phyloP scores from a whole-genome alignment of 1,140 invertebrate species.

The Leptoteleia sp. region DNA sequence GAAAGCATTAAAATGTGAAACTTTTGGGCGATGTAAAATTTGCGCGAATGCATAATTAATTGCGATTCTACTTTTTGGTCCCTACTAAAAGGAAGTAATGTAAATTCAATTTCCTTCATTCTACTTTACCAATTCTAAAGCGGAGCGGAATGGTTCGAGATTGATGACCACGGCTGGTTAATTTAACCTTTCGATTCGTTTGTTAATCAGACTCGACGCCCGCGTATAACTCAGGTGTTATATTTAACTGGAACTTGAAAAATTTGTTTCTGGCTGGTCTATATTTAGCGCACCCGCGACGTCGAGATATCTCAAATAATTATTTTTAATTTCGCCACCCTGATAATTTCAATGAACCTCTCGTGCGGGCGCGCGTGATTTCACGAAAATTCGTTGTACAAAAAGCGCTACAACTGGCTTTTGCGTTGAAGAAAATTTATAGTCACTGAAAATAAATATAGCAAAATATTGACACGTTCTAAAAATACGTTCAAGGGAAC shows the following conservation, averaged over 20 bases:
- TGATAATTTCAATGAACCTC: not conserved
- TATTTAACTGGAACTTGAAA: conserved; percentile 17
- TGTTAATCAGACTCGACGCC: not conserved
- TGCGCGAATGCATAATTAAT: conserved; percentile 24
- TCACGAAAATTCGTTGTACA: conserved; percentile 10
- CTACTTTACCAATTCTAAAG: no score
- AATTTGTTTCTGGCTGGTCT: conserved; percentile 11
- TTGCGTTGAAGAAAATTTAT: conserved; percentile 35
- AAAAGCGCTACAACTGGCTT: conserved; percentile 35
- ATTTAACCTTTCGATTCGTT: not conserved
- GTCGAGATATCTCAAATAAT: conserved; percentile 12
- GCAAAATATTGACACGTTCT: conserved; percentile 54
- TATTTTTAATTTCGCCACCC: conserved; percentile 26
- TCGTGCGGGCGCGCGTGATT: not conserved
- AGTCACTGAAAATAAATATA: conserved; percentile 44
- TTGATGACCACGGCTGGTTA: no score
- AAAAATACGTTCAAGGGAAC: conserved; percentile 56
- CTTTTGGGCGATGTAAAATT: not conserved
- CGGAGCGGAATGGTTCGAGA: no score
- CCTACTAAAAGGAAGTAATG: no score
- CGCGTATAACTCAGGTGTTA: conserved; percentile 9
- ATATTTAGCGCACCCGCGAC: conserved; percentile 12
- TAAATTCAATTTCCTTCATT: no score
- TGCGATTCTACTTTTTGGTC: no score
- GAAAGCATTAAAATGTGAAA: conserved; percentile 3